Evolutionary conservation across 2,113 vertebrate species (phyloP), one percentile per base, ranked within the genome.

Genomic region (Himantopus leucocephalus): DNA sequence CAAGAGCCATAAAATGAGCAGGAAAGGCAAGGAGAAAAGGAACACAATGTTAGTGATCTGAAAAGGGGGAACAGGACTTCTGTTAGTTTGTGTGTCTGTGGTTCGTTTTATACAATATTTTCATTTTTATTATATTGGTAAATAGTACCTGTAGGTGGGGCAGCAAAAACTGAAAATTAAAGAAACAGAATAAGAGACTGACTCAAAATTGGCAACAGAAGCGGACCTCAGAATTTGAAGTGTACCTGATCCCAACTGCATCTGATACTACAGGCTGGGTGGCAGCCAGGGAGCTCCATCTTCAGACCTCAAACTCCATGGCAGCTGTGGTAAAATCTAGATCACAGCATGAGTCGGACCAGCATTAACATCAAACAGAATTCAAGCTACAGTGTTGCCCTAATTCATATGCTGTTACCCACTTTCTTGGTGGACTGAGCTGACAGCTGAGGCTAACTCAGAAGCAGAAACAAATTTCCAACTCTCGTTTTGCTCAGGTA

Each of bases 1-100:
- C 58, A 50, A n/a, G 18, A 81, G 58, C 35, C 52, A 85, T 55
- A 92, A 96, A 97, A 95, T 19, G 66, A 95, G 48, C 76, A 92
- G 55, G 62, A 72, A 91, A 91, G 35, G 58, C 70, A 90, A 68
- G 52, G 45, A 87, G 68, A 75, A 81, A 88, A 14, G 27, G 64
- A 92, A 94, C 30, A 41, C 62, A 53, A 60, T 12, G 8, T 68
- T 52, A 91, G 48, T 82, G 12, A 41, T 19, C 58, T 85, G 67
- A 64, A 84, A 95, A 76, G 14, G n/a, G 35, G 19, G 32, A 93
- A 76, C 5, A 21, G n/a, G 13, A 24, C 20, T 95, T 81, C 77
- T 72, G 10, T 32, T 91, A 47, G 12, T 24, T 56, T 35, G n/a
- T 21, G 32, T 62, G 15, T 20, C 56, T 8, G 23, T 39, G 12